phyloP scores from a whole-genome alignment of 2,888 invertebrate species.

The Cryptus armator region DNA sequence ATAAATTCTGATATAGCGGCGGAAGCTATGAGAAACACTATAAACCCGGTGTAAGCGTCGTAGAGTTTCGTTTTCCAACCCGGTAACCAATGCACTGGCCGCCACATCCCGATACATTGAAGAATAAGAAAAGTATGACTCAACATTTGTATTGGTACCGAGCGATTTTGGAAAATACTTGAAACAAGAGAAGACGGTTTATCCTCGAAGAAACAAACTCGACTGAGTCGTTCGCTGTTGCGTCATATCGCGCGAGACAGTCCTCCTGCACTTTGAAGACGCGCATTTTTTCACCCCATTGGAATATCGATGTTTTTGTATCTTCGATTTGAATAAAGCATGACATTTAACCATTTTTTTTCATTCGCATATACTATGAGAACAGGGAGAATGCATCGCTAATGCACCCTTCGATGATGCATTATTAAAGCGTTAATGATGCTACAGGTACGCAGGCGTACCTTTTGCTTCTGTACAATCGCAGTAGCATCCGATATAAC shows the following conservation, averaged over 20 bases:
- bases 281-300: neutral
- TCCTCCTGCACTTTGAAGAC: neutral
- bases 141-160: slow-evolving; percentile 22
- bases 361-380: no score
- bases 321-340: no score
- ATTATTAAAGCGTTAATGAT: no score
- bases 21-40: slow-evolving; percentile 40
- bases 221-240: neutral
- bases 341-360: no score
- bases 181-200: neutral
- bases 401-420: no score
- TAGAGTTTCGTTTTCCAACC: slow-evolving; percentile 63
- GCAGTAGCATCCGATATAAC: no score
- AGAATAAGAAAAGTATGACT: slow-evolving; percentile 26
- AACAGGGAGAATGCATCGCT: no score
- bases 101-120: slow-evolving; percentile 66
- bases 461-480: no score
- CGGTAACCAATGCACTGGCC: slow-evolving; percentile 59
- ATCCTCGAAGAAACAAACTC: neutral
- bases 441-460: no score
- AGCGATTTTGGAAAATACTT: neutral
- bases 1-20: slow-evolving; percentile 54
- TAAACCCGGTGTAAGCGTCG: slow-evolving; percentile 55
- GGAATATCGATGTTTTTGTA: slow-evolving; percentile 1
- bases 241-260: neutral